A percentile compares a stretch with the other conserved stretches of the same genome.
Evolutionary conservation across 2,797 vertebrate genomes (phyloP).

Genomic region (Enteromius trimaculatus): DNA sequence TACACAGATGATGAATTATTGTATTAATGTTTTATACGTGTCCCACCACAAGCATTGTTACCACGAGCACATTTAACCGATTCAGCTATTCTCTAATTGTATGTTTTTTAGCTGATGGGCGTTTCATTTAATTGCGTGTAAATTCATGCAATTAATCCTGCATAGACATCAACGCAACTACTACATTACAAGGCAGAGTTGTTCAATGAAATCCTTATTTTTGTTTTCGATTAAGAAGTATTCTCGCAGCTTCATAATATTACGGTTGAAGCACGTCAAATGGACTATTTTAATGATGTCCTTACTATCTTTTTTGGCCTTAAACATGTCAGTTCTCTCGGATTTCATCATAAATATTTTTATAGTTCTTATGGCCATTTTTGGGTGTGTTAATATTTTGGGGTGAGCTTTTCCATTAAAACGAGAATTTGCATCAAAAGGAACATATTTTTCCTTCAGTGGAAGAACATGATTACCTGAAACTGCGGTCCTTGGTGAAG

Average conservation of each 20-base stretch:
- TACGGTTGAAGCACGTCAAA: background rate
- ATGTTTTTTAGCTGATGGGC: background rate
- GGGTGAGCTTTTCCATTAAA: no score
- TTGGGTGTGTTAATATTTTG: background rate
- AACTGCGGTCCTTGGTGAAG: no score
- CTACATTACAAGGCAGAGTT: background rate
- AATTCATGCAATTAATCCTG: background rate
- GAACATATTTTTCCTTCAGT: background rate
- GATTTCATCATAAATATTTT: background rate
- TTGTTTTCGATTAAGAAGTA: background rate
- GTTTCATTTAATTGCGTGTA: background rate
- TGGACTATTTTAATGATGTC: background rate
- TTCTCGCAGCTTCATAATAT: background rate
- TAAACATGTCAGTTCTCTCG: background rate
- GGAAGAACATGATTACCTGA: background rate
- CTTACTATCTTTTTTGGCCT: background rate
- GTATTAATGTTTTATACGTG: background rate
- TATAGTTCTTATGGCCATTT: background rate
- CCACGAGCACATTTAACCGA: background rate
- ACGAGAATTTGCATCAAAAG: background rate
- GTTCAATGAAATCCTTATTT: background rate
- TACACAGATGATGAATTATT: background rate
- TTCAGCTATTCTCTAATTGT: background rate
- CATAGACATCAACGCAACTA: background rate
- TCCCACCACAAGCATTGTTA: background rate